phyloP scores from a whole-genome alignment of 2,888 invertebrate genomes.

The Augochlorella aurata region DNA sequence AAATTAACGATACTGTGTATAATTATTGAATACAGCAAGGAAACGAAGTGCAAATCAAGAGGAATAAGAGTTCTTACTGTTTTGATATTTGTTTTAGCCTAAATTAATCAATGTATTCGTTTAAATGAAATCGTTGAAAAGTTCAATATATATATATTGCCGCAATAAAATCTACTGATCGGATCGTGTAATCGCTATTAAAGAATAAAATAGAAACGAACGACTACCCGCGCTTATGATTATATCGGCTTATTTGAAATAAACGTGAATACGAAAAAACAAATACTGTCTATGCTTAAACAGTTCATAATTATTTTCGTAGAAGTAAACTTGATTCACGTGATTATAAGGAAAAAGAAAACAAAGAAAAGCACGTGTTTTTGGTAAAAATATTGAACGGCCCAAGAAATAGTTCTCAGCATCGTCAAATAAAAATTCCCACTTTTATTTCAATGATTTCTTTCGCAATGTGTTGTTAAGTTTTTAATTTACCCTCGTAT shows the following conservation, averaged over 20 bases:
- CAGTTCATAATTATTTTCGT: slow-evolving; percentile 20
- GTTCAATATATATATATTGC: slow-evolving; percentile 10
- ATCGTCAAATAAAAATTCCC: slow-evolving; percentile 40
- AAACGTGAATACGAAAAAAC: slow-evolving; percentile 22
- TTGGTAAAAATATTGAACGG: not conserved
- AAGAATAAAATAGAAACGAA: slow-evolving; percentile 32
- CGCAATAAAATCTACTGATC: slow-evolving; percentile 18
- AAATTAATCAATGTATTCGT: slow-evolving; percentile 34
- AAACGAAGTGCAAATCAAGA: slow-evolving; percentile 36
- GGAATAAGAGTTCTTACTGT: slow-evolving; percentile 23
- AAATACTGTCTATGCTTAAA: slow-evolving; percentile 29
- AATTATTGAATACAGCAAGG: slow-evolving; percentile 25
- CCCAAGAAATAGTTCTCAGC: slow-evolving; percentile 26
- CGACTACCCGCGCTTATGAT: not conserved
- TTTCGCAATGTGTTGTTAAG: slow-evolving; percentile 30
- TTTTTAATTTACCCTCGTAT: slow-evolving; percentile 53
- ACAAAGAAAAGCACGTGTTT: not conserved
- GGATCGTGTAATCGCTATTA: slow-evolving; percentile 15
- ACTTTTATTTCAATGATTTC: slow-evolving; percentile 49
- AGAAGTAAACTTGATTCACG: slow-evolving; percentile 28
- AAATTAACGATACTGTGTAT: slow-evolving; percentile 11
- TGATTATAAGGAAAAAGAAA: slow-evolving; percentile 7
- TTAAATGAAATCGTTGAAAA: slow-evolving; percentile 26
- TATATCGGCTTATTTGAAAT: slow-evolving; percentile 21
- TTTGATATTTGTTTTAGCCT: slow-evolving; percentile 49